Conservation (phyloP, 2,888 invertebrate species). For the Alloscopus bannaensis region DNA sequence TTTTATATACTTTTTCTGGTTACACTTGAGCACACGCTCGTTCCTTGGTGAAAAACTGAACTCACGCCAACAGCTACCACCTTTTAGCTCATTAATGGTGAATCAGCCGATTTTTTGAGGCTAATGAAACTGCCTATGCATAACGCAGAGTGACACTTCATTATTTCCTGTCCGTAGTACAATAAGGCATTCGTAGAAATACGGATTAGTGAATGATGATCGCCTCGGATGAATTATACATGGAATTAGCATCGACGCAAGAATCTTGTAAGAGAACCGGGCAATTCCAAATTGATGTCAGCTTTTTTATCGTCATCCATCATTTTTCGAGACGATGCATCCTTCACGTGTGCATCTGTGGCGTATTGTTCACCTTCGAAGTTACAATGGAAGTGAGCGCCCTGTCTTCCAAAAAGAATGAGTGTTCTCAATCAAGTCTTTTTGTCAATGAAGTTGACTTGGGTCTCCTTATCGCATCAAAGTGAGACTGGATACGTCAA, state of each 20-base stretch:
- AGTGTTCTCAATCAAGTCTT: conserved; percentile 19
- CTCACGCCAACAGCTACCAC: conserved; percentile 26
- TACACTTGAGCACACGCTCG: conserved; percentile 15
- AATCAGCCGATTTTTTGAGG: conserved; percentile 32
- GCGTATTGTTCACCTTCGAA: background rate
- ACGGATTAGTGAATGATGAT: background rate
- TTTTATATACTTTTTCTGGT: conserved; percentile 7
- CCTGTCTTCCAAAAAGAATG: conserved; percentile 28
- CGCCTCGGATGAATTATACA: conserved; percentile 33
- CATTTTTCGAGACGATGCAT: conserved; percentile 21
- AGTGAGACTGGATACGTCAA: no score
- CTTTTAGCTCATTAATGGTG: conserved; percentile 57
- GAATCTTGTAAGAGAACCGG: conserved; percentile 43
- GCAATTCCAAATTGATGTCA: no score
- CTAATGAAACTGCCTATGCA: conserved; percentile 43
- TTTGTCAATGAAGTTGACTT: no score
- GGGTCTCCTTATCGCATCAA: no score
- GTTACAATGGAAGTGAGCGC: background rate
- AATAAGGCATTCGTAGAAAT: background rate
- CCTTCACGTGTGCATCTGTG: background rate
- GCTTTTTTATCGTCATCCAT: conserved; percentile 54
- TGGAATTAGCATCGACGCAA: background rate
- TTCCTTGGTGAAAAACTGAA: background rate
- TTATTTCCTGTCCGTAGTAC: conserved; percentile 37
- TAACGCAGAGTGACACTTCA: conserved; percentile 59